phyloP scores from a whole-genome alignment of 2,888 invertebrate species.

The Latrodectus elegans region DNA sequence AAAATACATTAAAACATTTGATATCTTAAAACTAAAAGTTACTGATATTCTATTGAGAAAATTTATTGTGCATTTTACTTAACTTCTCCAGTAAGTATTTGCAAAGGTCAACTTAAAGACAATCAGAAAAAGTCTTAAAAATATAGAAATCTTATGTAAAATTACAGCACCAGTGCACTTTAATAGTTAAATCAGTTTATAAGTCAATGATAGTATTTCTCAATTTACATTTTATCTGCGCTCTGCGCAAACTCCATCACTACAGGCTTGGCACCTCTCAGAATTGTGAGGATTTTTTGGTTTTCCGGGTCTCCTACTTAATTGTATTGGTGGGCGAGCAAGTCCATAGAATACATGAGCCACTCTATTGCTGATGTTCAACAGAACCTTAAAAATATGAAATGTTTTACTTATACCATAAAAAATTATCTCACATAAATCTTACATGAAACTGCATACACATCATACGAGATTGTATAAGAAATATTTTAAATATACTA shows the following conservation, averaged over 20 bases:
- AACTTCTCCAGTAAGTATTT: too few relatives aligned
- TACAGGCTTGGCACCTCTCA: constrained; percentile 76
- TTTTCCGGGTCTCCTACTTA: constrained; percentile 76
- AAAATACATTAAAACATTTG: too few relatives aligned
- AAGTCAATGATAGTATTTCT: neutral
- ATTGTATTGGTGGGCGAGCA: constrained; percentile 74
- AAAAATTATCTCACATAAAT: too few relatives aligned
- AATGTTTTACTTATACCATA: too few relatives aligned
- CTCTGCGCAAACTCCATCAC: constrained; percentile 74
- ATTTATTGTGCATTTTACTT: too few relatives aligned
- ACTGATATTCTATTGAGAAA: too few relatives aligned
- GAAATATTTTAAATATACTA: too few relatives aligned
- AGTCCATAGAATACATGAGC: constrained; percentile 76
- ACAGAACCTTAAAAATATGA: constrained; percentile 74
- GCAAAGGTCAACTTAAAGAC: too few relatives aligned
- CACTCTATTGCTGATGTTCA: constrained; percentile 75
- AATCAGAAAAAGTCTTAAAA: neutral
- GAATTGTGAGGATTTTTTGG: constrained; percentile 76
- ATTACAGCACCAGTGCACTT: neutral
- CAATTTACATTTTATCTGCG: constrained; percentile 39
- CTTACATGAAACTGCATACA: too few relatives aligned
- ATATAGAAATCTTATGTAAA: neutral
- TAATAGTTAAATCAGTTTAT: constrained; percentile 5
- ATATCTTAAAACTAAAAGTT: too few relatives aligned
- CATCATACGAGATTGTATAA: too few relatives aligned